Conservation (phyloP, 2,113 vertebrate genomes). For the Onychostruthus taczanowskii region DNA sequence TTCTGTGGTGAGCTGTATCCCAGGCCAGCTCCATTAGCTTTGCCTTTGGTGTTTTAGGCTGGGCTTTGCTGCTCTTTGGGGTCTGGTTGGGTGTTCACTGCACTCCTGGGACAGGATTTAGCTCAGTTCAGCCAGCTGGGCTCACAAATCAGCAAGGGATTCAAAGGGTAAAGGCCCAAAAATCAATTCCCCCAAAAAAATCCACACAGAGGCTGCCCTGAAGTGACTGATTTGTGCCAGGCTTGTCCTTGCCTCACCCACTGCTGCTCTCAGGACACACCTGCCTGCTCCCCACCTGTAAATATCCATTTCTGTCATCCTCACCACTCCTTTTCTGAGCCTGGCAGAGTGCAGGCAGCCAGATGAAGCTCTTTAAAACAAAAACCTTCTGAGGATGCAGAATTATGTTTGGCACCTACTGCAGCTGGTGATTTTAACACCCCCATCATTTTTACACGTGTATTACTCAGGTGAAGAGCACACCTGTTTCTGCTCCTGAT, state of each 20-base stretch:
- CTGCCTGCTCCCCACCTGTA: background rate
- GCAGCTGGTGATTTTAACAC: background rate
- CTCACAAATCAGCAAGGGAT: background rate
- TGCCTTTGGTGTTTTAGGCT: rapidly evolving
- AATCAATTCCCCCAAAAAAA: background rate
- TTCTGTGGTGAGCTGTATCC: background rate
- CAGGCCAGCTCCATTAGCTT: background rate
- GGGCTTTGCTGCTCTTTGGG: background rate
- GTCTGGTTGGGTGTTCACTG: background rate
- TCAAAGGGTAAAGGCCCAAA: background rate
- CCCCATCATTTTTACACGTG: background rate
- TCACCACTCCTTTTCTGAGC: background rate
- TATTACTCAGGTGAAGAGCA: background rate
- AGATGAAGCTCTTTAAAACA: background rate
- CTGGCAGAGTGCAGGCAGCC: background rate
- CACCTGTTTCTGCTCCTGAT: background rate
- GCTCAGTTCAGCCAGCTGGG: background rate
- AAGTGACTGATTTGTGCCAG: background rate
- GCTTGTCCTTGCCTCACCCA: background rate
- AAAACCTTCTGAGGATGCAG: background rate
- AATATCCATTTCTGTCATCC: background rate
- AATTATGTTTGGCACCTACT: background rate
- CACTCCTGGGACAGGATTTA: background rate
- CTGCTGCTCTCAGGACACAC: background rate
- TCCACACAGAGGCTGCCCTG: rapidly evolving